phyloP scores from a whole-genome alignment of 2,888 invertebrate genomes.

The Chalcosyrphus nemorum region DNA sequence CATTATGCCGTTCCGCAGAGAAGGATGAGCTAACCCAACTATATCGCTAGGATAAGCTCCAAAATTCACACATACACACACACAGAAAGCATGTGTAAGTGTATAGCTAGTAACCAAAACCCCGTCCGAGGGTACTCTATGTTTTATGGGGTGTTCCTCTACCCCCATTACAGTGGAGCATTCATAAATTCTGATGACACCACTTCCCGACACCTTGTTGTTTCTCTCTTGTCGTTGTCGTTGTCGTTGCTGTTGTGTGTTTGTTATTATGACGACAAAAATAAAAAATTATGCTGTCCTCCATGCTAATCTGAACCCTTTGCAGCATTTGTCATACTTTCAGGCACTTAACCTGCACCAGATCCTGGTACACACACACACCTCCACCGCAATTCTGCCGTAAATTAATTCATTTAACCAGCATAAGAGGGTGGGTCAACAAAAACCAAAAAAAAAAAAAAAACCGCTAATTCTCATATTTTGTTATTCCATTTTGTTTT shows the following conservation, averaged over 20 bases:
- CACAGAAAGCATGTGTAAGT: neutral
- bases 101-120: neutral
- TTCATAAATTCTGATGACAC: conserved; percentile 71
- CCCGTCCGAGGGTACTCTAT: conserved; percentile 43
- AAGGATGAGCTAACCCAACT: conserved; percentile 18
- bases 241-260: conserved; percentile 14
- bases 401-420: conserved; percentile 70
- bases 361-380: too few species aligned
- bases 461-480: conserved; percentile 26
- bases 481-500: neutral
- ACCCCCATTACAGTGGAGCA: conserved; percentile 30
- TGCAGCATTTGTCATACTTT: conserved; percentile 71
- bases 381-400: conserved; percentile 4
- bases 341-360: conserved; percentile 67
- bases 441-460: neutral
- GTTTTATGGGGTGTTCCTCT: conserved; percentile 46
- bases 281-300: conserved; percentile 70
- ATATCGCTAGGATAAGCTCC: conserved; percentile 54
- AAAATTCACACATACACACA: conserved; percentile 56
- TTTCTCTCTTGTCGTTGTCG: conserved; percentile 36
- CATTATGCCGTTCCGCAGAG: conserved; percentile 68
- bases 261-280: conserved; percentile 43
- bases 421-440: neutral
- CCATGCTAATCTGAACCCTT: conserved; percentile 71
- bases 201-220: conserved; percentile 71